phyloP scores from a whole-genome alignment of 1,140 invertebrate species.

The Dryas iulia region DNA sequence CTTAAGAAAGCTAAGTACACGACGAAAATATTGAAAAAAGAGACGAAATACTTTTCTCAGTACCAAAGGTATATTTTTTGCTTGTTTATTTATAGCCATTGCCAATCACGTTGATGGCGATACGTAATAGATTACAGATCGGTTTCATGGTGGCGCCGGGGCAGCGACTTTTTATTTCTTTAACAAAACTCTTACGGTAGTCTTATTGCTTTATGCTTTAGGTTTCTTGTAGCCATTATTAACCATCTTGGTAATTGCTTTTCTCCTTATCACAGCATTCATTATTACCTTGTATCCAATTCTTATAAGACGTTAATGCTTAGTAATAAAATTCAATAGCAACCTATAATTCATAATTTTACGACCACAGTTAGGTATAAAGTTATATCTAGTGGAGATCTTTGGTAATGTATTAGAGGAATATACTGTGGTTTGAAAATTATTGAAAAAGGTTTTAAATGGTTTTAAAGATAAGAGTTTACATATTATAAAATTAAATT shows the following conservation, averaged over 20 bases:
- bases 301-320: background rate
- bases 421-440: too few species aligned
- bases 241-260: background rate
- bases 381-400: too few species aligned
- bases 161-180: constrained; percentile 5
- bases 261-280: background rate
- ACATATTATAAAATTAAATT: too few species aligned
- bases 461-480: too few species aligned
- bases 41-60: constrained; percentile 2
- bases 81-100: constrained; percentile 16
- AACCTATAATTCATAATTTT: background rate
- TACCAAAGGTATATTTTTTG: constrained; percentile 10
- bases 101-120: constrained; percentile 22
- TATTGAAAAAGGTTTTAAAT: too few species aligned
- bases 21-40: background rate
- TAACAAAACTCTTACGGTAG: constrained; percentile 9
- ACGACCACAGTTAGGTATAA: background rate
- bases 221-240: constrained; percentile 2
- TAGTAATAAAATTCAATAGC: constrained; percentile 1
- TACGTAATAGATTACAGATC: constrained; percentile 20
- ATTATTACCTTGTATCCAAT: background rate
- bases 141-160: constrained; percentile 19
- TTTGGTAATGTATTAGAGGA: too few species aligned
- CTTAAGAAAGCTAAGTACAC: constrained; percentile 2
- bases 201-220: background rate